Evolutionary conservation across 2,888 invertebrate species (phyloP), one percentile per base, ranked within the genome.

Genomic region (Heteropelma amictum): DNA sequence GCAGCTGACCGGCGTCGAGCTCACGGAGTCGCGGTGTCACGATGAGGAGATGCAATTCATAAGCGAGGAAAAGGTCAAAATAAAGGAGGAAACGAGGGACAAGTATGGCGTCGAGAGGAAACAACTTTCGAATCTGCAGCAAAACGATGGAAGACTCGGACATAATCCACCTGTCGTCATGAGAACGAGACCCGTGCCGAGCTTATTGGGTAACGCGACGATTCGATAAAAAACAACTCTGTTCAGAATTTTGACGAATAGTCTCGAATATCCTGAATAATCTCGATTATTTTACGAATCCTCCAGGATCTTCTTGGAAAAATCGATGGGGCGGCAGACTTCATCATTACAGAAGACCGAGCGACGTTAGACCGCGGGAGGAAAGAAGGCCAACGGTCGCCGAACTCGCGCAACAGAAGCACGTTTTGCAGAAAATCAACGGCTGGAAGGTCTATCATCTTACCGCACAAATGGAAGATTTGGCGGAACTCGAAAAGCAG

Each of bases 401-500:
- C 85, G 97, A 98, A 90, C 91, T 98, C 83, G 96, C 98, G 28
- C 95, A 95, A 89, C 97, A 97, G 89, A 94, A 94, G 79, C 94
- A 96, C 85, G 95, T 97, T 60, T 90, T 95, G 79, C 95, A 96
- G 84, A 96, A 96, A 90, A 93, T 97, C 14, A 96, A 96, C 81
- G 98, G 98, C 0, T 98, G 98, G 98, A 98, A 98, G 90, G 93
- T 98, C 73, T 94, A 96, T 90, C 97, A 97, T 88, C 92, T 98
- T 81, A 95, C 95, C 38, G 94, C 96, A 45, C 97, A 98, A 91
- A 95, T 98, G 94, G 96, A 97, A 85, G 96, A 97, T 89, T 90
- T 98, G 92, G 97, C 88, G 2, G 86, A 88, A 51, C 78, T 86
- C 68, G 88, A 89, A 61, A 88, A 88, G 79, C 86, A 87, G 79